Conservation (phyloP, 2,797 vertebrate genomes). For the Muscicapa striata region DNA sequence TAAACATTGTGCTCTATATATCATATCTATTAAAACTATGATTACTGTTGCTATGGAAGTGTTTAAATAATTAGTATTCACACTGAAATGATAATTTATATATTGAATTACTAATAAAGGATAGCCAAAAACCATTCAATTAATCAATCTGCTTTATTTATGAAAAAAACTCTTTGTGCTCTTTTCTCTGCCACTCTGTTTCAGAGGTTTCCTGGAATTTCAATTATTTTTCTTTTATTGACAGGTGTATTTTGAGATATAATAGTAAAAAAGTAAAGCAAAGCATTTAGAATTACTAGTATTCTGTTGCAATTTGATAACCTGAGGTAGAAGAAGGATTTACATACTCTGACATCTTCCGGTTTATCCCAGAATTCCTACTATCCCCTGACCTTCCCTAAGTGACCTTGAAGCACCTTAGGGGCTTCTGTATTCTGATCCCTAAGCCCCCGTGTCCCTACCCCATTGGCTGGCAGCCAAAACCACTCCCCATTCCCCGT, state of each 20-base stretch:
- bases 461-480: no score
- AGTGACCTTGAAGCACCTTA: no score
- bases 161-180: neutral
- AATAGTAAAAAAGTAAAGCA: neutral
- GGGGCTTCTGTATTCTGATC: no score
- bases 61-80: neutral
- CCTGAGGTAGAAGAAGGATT: no score
- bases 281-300: neutral
- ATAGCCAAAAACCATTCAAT: neutral
- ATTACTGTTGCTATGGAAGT: neutral
- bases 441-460: no score
- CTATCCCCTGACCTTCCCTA: no score
- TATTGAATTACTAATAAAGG: neutral
- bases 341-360: no score
- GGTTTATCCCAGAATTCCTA: no score
- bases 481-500: no score
- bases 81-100: neutral
- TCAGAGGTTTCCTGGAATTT: neutral
- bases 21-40: neutral
- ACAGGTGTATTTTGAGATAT: neutral
- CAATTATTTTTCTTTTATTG: neutral
- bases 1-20: neutral
- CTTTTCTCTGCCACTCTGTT: neutral
- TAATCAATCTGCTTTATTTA: neutral
- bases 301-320: no score